Conservation (phyloP, 2,113 vertebrate genomes). For the Gallinago jamesoni region DNA sequence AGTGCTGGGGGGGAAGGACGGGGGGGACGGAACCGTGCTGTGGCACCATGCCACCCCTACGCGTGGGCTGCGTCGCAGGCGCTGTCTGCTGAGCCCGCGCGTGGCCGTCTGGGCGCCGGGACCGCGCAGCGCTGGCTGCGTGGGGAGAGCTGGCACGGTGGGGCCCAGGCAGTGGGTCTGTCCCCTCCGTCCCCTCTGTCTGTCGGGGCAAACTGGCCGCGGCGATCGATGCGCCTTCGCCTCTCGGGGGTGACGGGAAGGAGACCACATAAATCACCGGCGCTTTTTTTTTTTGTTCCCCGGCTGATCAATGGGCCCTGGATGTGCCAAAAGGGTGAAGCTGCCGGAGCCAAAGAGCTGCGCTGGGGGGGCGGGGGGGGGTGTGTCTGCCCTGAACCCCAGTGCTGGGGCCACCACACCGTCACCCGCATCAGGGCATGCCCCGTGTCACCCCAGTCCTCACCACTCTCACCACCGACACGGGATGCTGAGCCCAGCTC, state of each 20-base stretch:
- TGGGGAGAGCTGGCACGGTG: background rate
- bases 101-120: slow-evolving; percentile 38
- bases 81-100: slow-evolving; percentile 35
- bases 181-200: background rate
- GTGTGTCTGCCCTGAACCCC: background rate
- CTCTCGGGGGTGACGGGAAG: background rate
- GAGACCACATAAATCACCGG: slow-evolving; percentile 17
- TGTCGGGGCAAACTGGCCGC: fast-evolving
- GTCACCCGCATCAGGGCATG: background rate
- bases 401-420: background rate
- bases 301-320: background rate
- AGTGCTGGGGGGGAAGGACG: background rate
- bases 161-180: fast-evolving
- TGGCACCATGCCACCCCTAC: background rate
- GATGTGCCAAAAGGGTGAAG: background rate
- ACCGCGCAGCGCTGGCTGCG: slow-evolving; percentile 27
- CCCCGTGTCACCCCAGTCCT: fast-evolving
- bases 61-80: slow-evolving; percentile 35
- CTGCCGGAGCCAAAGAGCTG: background rate
- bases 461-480: fast-evolving
- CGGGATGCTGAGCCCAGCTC: background rate
- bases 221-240: background rate
- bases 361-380: background rate
- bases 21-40: background rate
- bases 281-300: background rate